Percentiles rank a stretch among this genome's conserved stretches.
Conservation (phyloP, 2,113 vertebrate genomes). For the Seriola aureovittata region DNA sequence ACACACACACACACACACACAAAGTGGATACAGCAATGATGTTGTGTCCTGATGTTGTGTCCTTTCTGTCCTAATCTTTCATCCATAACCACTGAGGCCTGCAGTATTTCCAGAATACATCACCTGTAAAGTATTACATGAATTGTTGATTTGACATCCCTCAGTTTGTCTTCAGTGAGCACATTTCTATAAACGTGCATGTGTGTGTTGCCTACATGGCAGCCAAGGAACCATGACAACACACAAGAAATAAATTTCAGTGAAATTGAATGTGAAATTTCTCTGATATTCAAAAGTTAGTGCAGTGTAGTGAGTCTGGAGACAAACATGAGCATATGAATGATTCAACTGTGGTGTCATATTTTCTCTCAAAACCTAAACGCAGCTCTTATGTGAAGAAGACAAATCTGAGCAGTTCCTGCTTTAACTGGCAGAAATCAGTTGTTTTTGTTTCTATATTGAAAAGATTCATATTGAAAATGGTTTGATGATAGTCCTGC, state of each 20-base stretch:
- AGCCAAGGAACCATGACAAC: background rate
- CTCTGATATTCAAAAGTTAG: background rate
- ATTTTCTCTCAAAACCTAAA: background rate
- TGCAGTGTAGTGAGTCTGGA: background rate
- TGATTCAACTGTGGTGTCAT: background rate
- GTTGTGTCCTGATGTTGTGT: too few relatives aligned
- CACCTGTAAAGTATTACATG: slow-evolving; percentile 37
- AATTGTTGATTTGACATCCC: slow-evolving; percentile 55
- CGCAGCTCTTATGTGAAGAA: background rate
- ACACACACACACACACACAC: background rate
- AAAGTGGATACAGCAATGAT: background rate
- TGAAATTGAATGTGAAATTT: background rate
- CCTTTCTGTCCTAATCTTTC: slow-evolving; percentile 44
- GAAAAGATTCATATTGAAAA: background rate
- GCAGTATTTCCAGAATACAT: slow-evolving; percentile 19
- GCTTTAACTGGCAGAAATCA: background rate
- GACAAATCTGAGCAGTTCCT: background rate
- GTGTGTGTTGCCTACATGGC: background rate
- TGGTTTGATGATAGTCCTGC: slow-evolving; percentile 3
- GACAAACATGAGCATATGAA: background rate
- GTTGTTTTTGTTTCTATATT: background rate
- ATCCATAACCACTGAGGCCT: slow-evolving; percentile 38
- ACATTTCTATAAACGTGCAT: slow-evolving; percentile 3
- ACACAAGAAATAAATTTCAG: background rate
- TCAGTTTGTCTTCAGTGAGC: slow-evolving; percentile 10